A percentile compares a stretch with the other conserved stretches of the same genome.
These are phyloP conservation scores for Physeter macrocephalus DNA, from an alignment of 2,113 vertebrate species.

Conservation along the genomic window DNA sequence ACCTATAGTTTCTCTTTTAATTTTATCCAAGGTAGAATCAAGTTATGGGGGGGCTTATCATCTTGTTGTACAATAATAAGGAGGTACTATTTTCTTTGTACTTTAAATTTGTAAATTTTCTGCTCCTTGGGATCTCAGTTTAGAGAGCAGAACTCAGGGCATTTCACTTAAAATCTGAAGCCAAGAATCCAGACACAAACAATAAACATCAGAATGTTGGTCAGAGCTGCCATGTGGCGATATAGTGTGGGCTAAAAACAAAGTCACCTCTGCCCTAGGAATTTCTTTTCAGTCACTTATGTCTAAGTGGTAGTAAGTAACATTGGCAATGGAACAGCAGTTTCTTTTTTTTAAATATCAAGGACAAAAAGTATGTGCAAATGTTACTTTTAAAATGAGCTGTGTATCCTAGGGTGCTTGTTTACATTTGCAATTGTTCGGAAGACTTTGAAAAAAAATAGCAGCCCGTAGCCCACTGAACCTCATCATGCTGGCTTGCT, in stretches of 20 bases:
- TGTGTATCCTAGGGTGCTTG: not conserved
- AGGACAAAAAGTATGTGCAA: not conserved
- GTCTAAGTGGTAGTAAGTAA: not conserved
- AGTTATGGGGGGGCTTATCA: not conserved
- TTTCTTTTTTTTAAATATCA: slow-evolving; percentile 20
- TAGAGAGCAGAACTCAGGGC: not conserved
- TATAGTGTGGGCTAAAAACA: not conserved
- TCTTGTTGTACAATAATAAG: not conserved
- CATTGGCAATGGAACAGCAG: not conserved
- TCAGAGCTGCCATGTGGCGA: not conserved
- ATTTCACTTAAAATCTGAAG: not conserved
- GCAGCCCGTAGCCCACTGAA: not conserved
- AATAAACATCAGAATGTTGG: not conserved
- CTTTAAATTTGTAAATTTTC: not conserved
- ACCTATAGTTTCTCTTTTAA: not conserved
- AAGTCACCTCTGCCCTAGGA: not conserved
- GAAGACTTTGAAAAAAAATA: not conserved
- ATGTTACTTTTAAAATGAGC: not conserved
- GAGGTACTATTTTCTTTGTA: not conserved
- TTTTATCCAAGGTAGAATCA: not conserved
- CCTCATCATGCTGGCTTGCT: not conserved
- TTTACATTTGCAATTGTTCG: not conserved
- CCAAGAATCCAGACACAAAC: not conserved
- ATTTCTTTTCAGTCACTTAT: not conserved
- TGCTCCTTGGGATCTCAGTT: not conserved